phyloP scores from a whole-genome alignment of 2,113 vertebrate species.

The Astur gentilis region DNA sequence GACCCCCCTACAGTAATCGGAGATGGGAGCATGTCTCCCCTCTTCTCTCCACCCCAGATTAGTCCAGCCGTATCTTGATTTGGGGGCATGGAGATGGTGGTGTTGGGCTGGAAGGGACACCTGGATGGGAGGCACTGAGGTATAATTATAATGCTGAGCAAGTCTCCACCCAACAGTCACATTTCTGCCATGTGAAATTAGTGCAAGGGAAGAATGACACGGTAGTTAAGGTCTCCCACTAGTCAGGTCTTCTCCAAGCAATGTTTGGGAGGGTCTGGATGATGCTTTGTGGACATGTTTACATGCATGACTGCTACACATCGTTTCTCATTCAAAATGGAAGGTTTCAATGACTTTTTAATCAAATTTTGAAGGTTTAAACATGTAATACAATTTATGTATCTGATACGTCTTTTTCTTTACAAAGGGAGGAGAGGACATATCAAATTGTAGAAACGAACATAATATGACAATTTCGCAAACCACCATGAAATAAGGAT shows the following conservation, averaged over 20 bases:
- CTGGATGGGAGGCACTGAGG: too few species aligned
- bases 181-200: neutral
- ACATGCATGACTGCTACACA: fast-evolving
- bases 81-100: too few species aligned
- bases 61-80: too few species aligned
- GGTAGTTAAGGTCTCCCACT: neutral
- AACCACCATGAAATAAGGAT: constrained; percentile 17
- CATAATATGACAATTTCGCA: neutral
- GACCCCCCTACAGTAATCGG: fast-evolving
- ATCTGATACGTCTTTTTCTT: neutral
- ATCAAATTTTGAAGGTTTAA: neutral
- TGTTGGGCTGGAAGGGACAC: too few species aligned
- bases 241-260: neutral
- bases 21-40: neutral
- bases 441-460: neutral
- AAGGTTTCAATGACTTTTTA: neutral
- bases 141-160: too few species aligned
- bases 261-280: neutral
- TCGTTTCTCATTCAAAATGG: neutral
- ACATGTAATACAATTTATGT: neutral
- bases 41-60: neutral
- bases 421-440: neutral
- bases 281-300: neutral
- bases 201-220: neutral
- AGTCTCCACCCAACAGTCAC: too few species aligned